A percentile compares a stretch with the other conserved stretches of the same genome.
These are phyloP conservation scores for Steinernema khuongi DNA, from an alignment of 1,140 invertebrate species.

Conservation along the genomic window DNA sequence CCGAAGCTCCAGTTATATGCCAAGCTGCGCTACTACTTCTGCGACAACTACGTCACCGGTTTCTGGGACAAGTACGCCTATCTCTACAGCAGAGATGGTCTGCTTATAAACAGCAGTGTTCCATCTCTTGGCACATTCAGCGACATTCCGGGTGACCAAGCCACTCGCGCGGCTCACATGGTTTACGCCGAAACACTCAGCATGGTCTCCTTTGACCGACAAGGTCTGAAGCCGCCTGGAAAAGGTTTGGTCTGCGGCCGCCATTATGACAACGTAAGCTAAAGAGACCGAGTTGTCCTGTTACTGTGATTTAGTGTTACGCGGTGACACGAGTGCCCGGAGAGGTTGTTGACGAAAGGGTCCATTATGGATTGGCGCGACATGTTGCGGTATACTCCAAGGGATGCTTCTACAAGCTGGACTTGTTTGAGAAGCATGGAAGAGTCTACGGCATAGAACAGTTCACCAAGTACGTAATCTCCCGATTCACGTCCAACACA, in stretches of 20 bases:
- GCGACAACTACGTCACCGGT: slow-evolving; percentile 41
- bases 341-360: slow-evolving; percentile 26
- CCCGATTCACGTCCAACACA: too few relatives aligned
- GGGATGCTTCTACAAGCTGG: slow-evolving; percentile 45
- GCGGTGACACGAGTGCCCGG: slow-evolving; percentile 33
- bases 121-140: slow-evolving; percentile 34
- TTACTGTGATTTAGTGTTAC: slow-evolving; percentile 29
- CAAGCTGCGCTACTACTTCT: slow-evolving; percentile 17
- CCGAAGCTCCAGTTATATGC: slow-evolving; percentile 31
- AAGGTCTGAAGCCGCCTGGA: slow-evolving; percentile 34
- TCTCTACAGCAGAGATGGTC: slow-evolving; percentile 32
- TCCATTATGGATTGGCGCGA: slow-evolving; percentile 23
- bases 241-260: slow-evolving; percentile 39
- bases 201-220: slow-evolving; percentile 41
- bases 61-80: slow-evolving; percentile 51
- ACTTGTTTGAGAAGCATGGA: slow-evolving; percentile 40
- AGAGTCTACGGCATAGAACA: slow-evolving; percentile 20
- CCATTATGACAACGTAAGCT: slow-evolving; percentile 43
- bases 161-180: slow-evolving; percentile 35
- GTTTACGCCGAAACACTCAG: slow-evolving; percentile 34
- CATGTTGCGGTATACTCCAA: slow-evolving; percentile 39
- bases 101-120: slow-evolving; percentile 45
- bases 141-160: slow-evolving; percentile 29
- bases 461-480: slow-evolving; percentile 16
- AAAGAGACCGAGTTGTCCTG: neutral